Base-by-base conservation (phyloP, 2,888 invertebrate genomes). In the Erebia palarica region DNA sequence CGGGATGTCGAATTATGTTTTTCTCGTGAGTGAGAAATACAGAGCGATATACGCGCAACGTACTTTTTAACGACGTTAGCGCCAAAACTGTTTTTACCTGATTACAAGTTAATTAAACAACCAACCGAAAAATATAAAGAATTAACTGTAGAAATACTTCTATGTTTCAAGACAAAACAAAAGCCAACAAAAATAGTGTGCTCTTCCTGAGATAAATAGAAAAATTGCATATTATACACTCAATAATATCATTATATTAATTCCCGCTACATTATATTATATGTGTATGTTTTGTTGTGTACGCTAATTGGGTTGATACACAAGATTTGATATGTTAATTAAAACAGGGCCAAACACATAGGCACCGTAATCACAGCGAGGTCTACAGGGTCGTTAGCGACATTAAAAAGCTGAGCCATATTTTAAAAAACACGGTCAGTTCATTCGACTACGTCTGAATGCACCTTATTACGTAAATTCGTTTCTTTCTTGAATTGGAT, bases 311-410 rank as follows among this genome's bases (percentile, higher is more conserved):
- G 18, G 11, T 67, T 58, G 58, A 67, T 49, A 67, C 27, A 49
- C 47, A 59, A 59, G 42, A 16, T 42, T 67, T 49, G 67, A 70
- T 69, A 67, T 59, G 66, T 64, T 69, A 69, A 69, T 71, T 69
- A 71, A 67, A 68, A 64, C 18, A 55, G 64, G 68, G 42, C 60
- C 63, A 36, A 36, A 36, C 64, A 51, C 55, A 67, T 64, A 66
- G 63, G 63, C 49, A 73, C 44, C 61, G 71, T 73, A 71, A 73
- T 71, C 68, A 70, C 65, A n/a, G 66, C 57, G 16, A 65, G 70
- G 42, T n/a, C 68, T 57, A 57, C 63, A 65, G 16, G 65, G 65
- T 71, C 68, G 68, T 66, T 69, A 73, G 65, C 65, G 66, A 71
- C 69, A 70, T 73, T 57, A 64, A 66, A 65, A 68, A 67, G 63